Conservation (phyloP, 1,140 invertebrate species). For the Pantala flavescens region DNA sequence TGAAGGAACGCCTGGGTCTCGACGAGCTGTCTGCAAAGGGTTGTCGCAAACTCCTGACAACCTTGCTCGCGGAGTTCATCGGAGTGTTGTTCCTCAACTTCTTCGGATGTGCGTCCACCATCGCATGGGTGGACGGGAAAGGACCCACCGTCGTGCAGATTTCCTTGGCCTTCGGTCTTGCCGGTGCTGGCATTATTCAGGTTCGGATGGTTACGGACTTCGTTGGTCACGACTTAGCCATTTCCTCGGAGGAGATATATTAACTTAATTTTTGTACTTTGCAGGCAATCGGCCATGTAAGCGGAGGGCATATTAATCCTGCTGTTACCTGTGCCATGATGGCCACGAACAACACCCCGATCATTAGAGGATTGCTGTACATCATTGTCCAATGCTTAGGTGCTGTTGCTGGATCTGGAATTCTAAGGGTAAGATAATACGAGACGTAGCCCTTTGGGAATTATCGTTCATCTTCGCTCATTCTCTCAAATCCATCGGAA, state of each 20-base stretch:
- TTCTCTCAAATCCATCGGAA: background rate
- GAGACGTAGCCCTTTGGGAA: too few relatives aligned
- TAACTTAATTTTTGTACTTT: constrained; percentile 22
- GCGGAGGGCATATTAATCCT: constrained; percentile 85
- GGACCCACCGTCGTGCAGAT: constrained; percentile 57
- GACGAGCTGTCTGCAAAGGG: constrained; percentile 52
- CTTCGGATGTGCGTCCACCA: constrained; percentile 65
- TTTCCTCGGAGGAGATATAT: too few relatives aligned
- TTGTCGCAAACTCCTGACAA: constrained; percentile 42
- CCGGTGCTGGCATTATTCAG: constrained; percentile 68
- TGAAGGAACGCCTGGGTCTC: constrained; percentile 47
- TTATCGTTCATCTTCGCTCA: background rate
- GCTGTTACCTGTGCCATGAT: constrained; percentile 74
- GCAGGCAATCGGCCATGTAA: constrained; percentile 73
- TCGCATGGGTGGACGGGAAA: constrained; percentile 31
- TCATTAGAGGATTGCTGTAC: constrained; percentile 67
- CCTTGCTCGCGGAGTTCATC: constrained; percentile 71
- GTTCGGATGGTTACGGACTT: too few relatives aligned
- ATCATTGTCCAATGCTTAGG: constrained; percentile 74
- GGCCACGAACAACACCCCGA: constrained; percentile 48
- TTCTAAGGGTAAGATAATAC: constrained; percentile 45
- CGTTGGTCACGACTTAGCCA: too few relatives aligned
- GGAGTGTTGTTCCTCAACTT: constrained; percentile 73
- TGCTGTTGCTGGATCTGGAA: constrained; percentile 68
- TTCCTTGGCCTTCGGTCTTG: constrained; percentile 73